These are phyloP conservation scores for Nymphalis urticae DNA, from an alignment of 2,888 invertebrate genomes.

Conservation along the genomic window DNA sequence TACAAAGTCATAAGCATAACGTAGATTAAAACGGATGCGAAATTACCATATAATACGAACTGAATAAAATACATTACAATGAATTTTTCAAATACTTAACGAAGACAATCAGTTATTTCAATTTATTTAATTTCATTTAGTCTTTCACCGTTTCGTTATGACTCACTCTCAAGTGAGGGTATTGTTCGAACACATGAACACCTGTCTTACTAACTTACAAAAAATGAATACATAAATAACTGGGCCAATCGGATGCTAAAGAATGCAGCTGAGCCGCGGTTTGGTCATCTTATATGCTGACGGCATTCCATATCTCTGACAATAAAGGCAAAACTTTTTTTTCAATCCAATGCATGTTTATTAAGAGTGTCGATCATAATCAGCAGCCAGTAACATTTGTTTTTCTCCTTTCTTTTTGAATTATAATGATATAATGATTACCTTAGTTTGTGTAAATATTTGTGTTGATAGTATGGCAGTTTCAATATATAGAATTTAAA, in stretches of 20 bases:
- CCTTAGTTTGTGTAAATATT: no score
- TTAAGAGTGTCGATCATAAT: constrained; percentile 28
- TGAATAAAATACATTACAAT: neutral
- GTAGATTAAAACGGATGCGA: no score
- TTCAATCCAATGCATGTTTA: constrained; percentile 34
- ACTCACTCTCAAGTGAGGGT: constrained; percentile 20
- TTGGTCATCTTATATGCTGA: constrained; percentile 36
- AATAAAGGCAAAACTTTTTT: constrained; percentile 39
- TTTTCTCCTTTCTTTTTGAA: constrained; percentile 1
- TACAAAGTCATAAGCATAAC: no score
- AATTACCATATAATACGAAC: neutral
- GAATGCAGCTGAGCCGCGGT: constrained; percentile 41
- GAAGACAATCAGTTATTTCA: neutral
- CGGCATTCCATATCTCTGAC: constrained; percentile 34
- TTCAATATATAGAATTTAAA: no score
- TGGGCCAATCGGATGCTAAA: constrained; percentile 41
- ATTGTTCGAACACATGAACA: constrained; percentile 37
- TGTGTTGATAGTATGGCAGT: no score
- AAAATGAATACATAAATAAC: constrained; percentile 36
- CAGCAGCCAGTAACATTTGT: neutral
- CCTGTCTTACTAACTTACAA: constrained; percentile 41
- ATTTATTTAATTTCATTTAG: constrained; percentile 5
- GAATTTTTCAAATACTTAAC: neutral
- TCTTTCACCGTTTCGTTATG: constrained; percentile 12
- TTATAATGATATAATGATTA: no score